These are phyloP conservation scores for Amblyopsis rosae DNA, from an alignment of 2,113 vertebrate genomes.

Conservation along the genomic window DNA sequence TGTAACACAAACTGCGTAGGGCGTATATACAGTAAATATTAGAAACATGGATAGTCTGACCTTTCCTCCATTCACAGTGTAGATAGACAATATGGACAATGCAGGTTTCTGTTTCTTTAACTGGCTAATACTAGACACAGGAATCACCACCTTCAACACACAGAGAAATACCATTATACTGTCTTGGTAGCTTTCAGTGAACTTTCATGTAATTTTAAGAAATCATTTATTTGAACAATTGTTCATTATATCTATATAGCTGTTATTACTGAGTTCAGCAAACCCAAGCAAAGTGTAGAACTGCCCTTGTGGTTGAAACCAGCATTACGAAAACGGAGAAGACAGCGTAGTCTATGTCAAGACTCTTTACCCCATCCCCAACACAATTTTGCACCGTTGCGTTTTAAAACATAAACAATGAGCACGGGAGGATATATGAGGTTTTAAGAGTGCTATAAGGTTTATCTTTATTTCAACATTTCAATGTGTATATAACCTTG, in stretches of 20 bases:
- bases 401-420: neutral
- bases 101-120: conserved; percentile 82
- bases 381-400: neutral
- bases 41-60: conserved; percentile 58
- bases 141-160: conserved; percentile 72
- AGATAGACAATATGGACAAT: conserved; percentile 80
- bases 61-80: conserved; percentile 78
- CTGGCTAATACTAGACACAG: conserved; percentile 48
- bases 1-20: neutral
- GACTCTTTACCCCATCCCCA: neutral
- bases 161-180: neutral
- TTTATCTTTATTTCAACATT: neutral
- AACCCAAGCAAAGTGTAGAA: no score
- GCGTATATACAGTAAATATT: neutral
- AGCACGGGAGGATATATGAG: no score
- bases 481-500: conserved; percentile 70
- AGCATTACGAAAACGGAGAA: no score
- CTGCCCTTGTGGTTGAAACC: no score
- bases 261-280: no score
- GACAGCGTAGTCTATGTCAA: no score
- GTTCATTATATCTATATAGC: no score
- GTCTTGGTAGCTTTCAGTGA: neutral
- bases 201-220: neutral
- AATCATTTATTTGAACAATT: no score
- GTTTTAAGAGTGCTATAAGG: no score